A percentile compares a stretch with the other conserved stretches of the same genome.
Conservation (phyloP, 2,888 invertebrate genomes). For the Pimpla rufipes region DNA sequence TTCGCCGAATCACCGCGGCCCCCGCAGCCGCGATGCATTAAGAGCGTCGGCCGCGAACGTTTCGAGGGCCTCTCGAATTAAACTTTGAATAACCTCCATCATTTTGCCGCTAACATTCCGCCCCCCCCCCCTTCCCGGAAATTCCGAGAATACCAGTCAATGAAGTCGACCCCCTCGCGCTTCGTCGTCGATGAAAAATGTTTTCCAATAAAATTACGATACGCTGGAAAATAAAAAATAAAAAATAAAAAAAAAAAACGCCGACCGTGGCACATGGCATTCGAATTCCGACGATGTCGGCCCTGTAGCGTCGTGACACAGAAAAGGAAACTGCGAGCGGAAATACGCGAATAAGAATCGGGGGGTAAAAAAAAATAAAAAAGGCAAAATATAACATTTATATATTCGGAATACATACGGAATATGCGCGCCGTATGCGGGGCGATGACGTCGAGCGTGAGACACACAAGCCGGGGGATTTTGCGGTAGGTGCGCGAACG, state of each 20-base stretch:
- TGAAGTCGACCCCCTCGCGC: too few relatives aligned
- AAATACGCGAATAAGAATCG: constrained; percentile 22
- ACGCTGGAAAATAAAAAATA: not conserved
- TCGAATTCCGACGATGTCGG: not conserved
- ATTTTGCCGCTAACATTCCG: not conserved
- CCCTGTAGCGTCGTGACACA: not conserved
- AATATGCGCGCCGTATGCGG: too few relatives aligned
- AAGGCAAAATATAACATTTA: not conserved
- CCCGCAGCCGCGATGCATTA: constrained; percentile 50
- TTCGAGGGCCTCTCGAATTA: constrained; percentile 31
- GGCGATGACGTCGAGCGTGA: too few relatives aligned
- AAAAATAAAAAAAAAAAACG: not conserved
- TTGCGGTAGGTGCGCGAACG: too few relatives aligned
- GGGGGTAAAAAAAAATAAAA: not conserved
- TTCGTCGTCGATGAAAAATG: constrained; percentile 1
- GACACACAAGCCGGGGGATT: too few relatives aligned
- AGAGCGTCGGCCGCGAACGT: constrained; percentile 9
- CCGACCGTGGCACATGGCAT: not conserved
- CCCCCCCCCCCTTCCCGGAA: not conserved
- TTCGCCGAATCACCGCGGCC: constrained; percentile 32
- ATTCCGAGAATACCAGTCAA: not conserved
- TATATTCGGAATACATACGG: too few relatives aligned
- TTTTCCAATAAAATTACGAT: constrained; percentile 12
- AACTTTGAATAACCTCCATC: constrained; percentile 40
- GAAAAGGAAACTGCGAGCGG: not conserved